These are phyloP conservation scores for Lissocephala sabroskyi DNA, from an alignment of 2,888 invertebrate species.

Conservation along the genomic window DNA sequence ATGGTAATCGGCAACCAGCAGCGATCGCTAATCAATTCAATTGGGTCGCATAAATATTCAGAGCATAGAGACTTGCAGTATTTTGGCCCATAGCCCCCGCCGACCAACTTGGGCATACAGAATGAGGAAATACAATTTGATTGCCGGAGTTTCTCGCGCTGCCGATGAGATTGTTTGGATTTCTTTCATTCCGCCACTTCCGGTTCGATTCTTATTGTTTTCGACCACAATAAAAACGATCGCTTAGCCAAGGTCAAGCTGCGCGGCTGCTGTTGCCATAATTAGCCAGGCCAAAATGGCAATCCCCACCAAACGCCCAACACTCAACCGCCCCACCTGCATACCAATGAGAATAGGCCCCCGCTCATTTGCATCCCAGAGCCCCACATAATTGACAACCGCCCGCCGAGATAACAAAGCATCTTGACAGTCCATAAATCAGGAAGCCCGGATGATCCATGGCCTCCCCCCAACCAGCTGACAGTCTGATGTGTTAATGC, in stretches of 20 bases:
- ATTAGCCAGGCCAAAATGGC: constrained; percentile 31
- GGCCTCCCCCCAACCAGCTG: too few species aligned
- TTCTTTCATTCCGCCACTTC: too few species aligned
- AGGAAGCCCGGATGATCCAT: constrained; percentile 28
- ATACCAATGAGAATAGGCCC: neutral
- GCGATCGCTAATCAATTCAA: too few species aligned
- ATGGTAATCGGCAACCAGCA: too few species aligned
- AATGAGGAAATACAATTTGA: too few species aligned
- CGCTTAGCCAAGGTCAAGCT: constrained; percentile 43
- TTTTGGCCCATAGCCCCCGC: too few species aligned
- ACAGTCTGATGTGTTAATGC: neutral
- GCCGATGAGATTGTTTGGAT: too few species aligned
- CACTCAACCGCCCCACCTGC: constrained; percentile 1
- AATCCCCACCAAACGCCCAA: too few species aligned
- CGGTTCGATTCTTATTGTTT: constrained; percentile 39
- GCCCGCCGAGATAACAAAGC: constrained; percentile 1
- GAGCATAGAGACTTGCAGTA: too few species aligned
- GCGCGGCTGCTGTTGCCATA: constrained; percentile 33
- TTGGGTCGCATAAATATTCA: too few species aligned
- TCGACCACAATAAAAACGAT: constrained; percentile 41
- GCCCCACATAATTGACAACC: neutral
- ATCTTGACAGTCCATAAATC: constrained; percentile 45
- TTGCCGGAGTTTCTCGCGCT: too few species aligned
- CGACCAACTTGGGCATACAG: too few species aligned
- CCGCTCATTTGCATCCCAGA: constrained; percentile 36